phyloP scores from a whole-genome alignment of 2,888 invertebrate species.

The Tineola bisselliella region DNA sequence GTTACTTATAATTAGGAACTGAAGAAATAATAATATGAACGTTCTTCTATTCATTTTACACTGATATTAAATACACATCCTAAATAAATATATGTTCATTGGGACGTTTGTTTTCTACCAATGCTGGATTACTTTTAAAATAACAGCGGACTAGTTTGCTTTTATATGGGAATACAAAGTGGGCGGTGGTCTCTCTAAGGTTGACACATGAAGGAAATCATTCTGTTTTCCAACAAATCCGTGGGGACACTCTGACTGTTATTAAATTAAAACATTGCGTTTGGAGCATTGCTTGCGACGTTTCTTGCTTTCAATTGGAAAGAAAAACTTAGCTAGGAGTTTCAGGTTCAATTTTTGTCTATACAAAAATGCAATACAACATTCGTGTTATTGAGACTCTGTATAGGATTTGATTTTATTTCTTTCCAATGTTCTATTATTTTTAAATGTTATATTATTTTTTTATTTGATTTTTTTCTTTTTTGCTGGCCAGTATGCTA shows the following conservation, averaged over 20 bases:
- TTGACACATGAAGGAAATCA: conserved; percentile 33
- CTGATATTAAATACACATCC: not conserved
- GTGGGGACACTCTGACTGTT: conserved; percentile 39
- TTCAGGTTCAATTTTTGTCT: conserved; percentile 11
- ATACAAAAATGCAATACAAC: not conserved
- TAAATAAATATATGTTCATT: not conserved
- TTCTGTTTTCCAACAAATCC: conserved; percentile 28
- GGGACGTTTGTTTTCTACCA: not conserved
- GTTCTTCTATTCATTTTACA: conserved; percentile 34
- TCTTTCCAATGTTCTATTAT: too few species aligned
- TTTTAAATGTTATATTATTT: too few species aligned
- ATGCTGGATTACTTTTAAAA: not conserved
- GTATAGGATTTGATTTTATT: too few species aligned
- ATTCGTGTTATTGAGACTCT: too few species aligned
- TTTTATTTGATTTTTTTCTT: too few species aligned
- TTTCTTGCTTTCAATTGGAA: conserved; percentile 16
- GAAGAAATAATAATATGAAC: conserved; percentile 19
- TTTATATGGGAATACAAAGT: conserved; percentile 41
- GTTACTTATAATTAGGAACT: conserved; percentile 35
- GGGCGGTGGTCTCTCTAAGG: conserved; percentile 41
- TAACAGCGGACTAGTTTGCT: conserved; percentile 22
- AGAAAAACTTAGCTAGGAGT: not conserved
- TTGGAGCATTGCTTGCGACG: conserved; percentile 44
- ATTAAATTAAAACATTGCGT: conserved; percentile 62
- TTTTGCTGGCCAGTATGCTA: too few species aligned